These are phyloP conservation scores for Trissolcus japonicus DNA, from an alignment of 2,888 invertebrate species.

Conservation along the genomic window DNA sequence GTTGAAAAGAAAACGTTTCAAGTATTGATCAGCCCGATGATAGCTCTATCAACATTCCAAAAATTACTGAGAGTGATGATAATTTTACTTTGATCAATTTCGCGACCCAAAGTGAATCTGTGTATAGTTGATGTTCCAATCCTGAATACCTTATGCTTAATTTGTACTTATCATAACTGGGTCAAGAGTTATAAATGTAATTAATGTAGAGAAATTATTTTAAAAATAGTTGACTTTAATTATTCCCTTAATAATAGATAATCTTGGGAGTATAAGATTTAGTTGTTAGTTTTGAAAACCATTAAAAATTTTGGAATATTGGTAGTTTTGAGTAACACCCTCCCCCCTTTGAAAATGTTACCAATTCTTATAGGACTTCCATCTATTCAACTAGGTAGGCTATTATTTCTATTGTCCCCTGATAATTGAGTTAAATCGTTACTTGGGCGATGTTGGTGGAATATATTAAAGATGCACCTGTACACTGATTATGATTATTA, in stretches of 20 bases:
- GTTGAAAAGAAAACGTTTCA: conserved; percentile 10
- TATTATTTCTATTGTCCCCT: conserved; percentile 20
- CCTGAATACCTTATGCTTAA: conserved; percentile 1
- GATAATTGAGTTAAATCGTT: background rate
- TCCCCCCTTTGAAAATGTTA: background rate
- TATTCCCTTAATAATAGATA: background rate
- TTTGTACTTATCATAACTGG: conserved; percentile 8
- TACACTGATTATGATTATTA: too few relatives aligned
- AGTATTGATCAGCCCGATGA: conserved; percentile 19
- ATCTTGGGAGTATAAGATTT: too few relatives aligned
- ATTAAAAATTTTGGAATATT: conserved; percentile 23
- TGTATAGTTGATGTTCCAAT: background rate
- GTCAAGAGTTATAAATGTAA: conserved; percentile 3
- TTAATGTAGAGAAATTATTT: conserved; percentile 8
- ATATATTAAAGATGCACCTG: conserved; percentile 6
- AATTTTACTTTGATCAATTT: conserved; percentile 8
- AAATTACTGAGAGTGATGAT: conserved; percentile 3
- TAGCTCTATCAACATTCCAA: conserved; percentile 29
- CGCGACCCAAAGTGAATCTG: background rate
- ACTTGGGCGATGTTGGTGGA: conserved; percentile 4
- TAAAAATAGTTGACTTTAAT: background rate
- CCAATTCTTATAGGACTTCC: conserved; percentile 17
- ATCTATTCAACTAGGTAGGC: conserved; percentile 20
- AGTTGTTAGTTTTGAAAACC: too few relatives aligned
- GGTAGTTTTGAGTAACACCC: conserved; percentile 5